Base-by-base conservation (phyloP, 2,888 invertebrate genomes). In the Copidosoma aretas region DNA sequence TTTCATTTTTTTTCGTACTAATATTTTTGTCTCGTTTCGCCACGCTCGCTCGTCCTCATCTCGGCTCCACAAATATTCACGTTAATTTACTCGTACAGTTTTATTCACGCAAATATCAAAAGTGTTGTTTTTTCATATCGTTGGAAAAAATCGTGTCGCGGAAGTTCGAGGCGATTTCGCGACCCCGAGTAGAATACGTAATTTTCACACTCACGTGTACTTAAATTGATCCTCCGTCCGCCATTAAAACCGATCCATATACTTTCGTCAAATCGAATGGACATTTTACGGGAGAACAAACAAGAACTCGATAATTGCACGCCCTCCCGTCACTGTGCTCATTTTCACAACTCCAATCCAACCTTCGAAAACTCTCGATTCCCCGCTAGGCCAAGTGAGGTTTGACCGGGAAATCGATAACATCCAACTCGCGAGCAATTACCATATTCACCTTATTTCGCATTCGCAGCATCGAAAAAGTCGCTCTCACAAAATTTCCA, bases 331-430 rank as follows among this genome's bases (percentile, higher is more conserved):
- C 3, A 43, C 15, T 12, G 41, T 32, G 49, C 22, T 14, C 46
- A 12, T 17, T 56, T 60, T 57, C 62, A 51, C 58, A 46, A 14
- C 53, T 68, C 10, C 10, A 54, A 24, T 54, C 17, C 14, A 68
- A 49, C 56, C 43, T 68, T 67, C 58, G 19, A 59, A 61, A 60
- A 59, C 53, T 60, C 41, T 22, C 58, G 61, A 62, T 59, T 68
- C 67, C 71, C 70, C 62, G 66, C 75, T 79, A 79, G 78, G 77
- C 77, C 79, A 77, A 56, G 75, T 75, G 74, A 79, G 75, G 75
- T 70, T 74, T 64, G 57, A 62, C 54, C 56, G 62, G 51, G 60
- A 24, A n/a, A n/a, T 52, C 53, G 32, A 32, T 32, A 8, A 32
- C 4, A 32, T n/a, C n/a, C n/a, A n/a, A n/a, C n/a, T n/a, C n/a